Conservation (phyloP, 2,888 invertebrate genomes). For the Agrotis puta region DNA sequence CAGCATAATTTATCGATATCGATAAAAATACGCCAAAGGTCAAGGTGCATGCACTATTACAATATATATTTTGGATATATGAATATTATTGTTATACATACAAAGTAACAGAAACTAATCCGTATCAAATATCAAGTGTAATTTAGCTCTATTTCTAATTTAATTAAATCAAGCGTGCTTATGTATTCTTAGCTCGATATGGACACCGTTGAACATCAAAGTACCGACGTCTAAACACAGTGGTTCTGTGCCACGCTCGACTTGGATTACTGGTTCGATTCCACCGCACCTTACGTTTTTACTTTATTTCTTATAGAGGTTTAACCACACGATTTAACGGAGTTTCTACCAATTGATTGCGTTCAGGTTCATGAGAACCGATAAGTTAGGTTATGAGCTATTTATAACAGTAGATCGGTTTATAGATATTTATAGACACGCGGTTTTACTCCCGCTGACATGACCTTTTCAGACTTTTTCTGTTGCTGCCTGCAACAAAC, state of each 20-base stretch:
- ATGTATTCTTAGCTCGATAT: conserved; percentile 9
- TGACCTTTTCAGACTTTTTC: too few relatives aligned
- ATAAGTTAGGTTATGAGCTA: neutral
- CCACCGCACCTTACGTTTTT: neutral
- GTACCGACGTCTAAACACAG: conserved; percentile 15
- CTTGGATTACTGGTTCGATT: conserved; percentile 17
- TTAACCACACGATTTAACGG: conserved; percentile 39
- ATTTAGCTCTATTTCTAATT: conserved; percentile 7
- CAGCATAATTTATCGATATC: conserved; percentile 18
- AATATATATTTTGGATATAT: neutral
- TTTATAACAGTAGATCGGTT: neutral
- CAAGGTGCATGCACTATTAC: neutral
- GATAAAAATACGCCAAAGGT: conserved; percentile 1
- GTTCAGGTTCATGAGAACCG: neutral
- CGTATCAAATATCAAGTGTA: neutral
- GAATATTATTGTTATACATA: neutral
- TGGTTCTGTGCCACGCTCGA: conserved; percentile 4
- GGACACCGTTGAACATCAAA: conserved; percentile 12
- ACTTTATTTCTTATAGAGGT: conserved; percentile 6
- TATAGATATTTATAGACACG: too few relatives aligned
- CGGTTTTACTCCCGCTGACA: too few relatives aligned
- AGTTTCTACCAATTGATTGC: conserved; percentile 19
- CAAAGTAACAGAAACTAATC: neutral
- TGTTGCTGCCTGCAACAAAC: too few relatives aligned
- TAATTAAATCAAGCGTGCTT: conserved; percentile 18